Conservation (phyloP, 2,797 vertebrate species). For the Ciconia nigra region DNA sequence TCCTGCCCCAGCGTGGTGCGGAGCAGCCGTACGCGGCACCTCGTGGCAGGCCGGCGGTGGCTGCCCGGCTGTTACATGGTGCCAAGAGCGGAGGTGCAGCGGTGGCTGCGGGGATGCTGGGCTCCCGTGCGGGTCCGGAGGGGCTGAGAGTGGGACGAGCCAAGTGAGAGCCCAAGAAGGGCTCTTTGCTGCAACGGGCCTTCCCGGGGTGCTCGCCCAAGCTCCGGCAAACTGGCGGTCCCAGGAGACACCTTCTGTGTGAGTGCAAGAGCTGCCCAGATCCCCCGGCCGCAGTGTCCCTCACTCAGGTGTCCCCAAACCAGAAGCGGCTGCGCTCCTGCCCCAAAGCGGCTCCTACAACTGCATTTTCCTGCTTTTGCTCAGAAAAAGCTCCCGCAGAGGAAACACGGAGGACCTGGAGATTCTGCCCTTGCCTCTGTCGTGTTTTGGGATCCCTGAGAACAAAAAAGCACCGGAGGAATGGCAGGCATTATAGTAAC, state of each 20-base stretch:
- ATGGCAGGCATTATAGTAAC: slow-evolving; percentile 63
- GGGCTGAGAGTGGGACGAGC: neutral
- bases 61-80: accelerated
- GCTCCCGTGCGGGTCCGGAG: accelerated
- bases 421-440: neutral
- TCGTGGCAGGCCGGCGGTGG: neutral
- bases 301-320: neutral
- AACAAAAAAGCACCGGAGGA: slow-evolving; percentile 60
- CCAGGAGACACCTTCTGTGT: neutral
- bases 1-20: neutral
- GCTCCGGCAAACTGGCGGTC: neutral
- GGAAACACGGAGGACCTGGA: neutral
- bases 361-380: neutral
- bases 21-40: neutral
- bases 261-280: neutral
- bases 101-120: neutral
- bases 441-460: slow-evolving; percentile 38
- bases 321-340: accelerated
- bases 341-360: neutral
- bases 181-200: neutral
- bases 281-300: neutral
- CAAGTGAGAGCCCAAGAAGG: neutral
- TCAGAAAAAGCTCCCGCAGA: neutral
- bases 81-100: neutral
- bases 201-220: neutral